A percentile compares a stretch with the other conserved stretches of the same genome.
Evolutionary conservation across 2,113 vertebrate genomes (phyloP).

Genomic region (Oncorhynchus clarkii): DNA sequence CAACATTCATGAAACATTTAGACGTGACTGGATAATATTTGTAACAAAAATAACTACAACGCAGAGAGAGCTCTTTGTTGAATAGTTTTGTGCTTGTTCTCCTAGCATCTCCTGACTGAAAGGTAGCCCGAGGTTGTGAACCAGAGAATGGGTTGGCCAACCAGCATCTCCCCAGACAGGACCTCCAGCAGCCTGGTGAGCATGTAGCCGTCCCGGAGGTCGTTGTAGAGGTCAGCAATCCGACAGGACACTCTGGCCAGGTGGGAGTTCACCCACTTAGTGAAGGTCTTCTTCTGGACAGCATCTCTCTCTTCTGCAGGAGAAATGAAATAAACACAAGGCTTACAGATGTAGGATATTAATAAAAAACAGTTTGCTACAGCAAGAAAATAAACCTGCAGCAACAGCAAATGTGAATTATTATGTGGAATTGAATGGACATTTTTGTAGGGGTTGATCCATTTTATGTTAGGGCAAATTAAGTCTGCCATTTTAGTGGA

Average conservation of each 20-base stretch:
- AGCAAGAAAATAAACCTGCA: too few species aligned
- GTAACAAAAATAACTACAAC: background rate
- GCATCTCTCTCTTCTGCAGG: slow-evolving; percentile 87
- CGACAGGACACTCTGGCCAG: slow-evolving; percentile 85
- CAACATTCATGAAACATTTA: background rate
- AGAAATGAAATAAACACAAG: background rate
- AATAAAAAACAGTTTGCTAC: too few species aligned
- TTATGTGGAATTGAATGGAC: too few species aligned
- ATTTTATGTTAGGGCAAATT: too few species aligned
- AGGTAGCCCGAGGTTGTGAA: background rate
- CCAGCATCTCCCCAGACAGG: slow-evolving; percentile 91
- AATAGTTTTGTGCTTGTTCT: background rate
- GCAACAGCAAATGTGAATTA: too few species aligned
- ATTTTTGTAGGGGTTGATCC: too few species aligned
- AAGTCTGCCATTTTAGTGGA: too few species aligned
- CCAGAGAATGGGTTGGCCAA: slow-evolving; percentile 49
- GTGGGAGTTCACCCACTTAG: slow-evolving; percentile 94
- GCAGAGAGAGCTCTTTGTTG: background rate
- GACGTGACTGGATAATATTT: background rate
- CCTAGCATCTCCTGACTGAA: background rate
- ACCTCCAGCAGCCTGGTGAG: slow-evolving; percentile 91
- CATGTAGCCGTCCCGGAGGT: slow-evolving; percentile 89
- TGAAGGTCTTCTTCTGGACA: slow-evolving; percentile 96
- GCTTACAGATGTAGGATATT: too few species aligned
- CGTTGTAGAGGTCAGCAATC: slow-evolving; percentile 86